A percentile compares a stretch with the other conserved stretches of the same genome.
Evolutionary conservation across 2,113 vertebrate species (phyloP).

Genomic region (Nycticryphes semicollaris): DNA sequence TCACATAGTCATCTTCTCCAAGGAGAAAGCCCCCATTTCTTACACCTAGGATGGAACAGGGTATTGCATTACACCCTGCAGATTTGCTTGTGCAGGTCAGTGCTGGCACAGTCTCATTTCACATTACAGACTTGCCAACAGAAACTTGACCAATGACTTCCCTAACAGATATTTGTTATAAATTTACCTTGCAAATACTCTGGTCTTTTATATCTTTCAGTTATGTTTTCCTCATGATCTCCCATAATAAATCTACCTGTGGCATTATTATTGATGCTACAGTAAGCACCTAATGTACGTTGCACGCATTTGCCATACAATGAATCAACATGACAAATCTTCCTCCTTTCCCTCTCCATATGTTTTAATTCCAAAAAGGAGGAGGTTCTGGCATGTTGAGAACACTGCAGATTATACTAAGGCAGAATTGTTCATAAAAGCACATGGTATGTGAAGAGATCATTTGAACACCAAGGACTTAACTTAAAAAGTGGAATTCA

Average conservation of each 20-base stretch:
- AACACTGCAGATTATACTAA: neutral
- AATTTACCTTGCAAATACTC: neutral
- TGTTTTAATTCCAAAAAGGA: constrained; percentile 21
- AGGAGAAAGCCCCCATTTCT: neutral
- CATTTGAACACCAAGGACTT: neutral
- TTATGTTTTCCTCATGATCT: neutral
- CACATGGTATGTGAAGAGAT: neutral
- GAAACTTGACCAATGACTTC: neutral
- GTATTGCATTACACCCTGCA: neutral
- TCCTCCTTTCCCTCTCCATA: neutral
- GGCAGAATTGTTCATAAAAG: neutral
- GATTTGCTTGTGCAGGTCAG: neutral
- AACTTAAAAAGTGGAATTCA: neutral
- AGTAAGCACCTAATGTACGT: constrained; percentile 48
- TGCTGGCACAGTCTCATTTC: neutral
- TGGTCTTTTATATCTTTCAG: neutral
- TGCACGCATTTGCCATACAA: neutral
- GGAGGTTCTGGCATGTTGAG: neutral
- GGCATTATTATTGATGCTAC: constrained; percentile 43
- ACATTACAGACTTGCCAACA: neutral
- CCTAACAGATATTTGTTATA: neutral
- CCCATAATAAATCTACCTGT: constrained; percentile 20
- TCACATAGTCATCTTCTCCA: neutral
- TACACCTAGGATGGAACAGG: neutral
- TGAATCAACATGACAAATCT: constrained; percentile 48